A percentile compares a stretch with the other conserved stretches of the same genome.
Conservation (phyloP, 2,113 vertebrate species). For the Corvus cornix region DNA sequence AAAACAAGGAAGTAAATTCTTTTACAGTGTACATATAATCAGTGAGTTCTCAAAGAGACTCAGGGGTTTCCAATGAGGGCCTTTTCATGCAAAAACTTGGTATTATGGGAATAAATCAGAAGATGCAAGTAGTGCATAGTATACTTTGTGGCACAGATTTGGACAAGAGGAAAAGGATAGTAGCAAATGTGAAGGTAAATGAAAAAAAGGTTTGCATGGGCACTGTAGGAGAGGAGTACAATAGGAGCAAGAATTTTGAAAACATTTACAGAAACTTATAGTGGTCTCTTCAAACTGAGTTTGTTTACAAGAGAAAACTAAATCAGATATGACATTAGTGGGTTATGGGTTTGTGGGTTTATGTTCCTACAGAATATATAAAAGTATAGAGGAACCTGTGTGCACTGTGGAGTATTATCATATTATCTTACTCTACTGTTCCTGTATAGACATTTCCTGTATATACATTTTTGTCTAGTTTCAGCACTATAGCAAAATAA, state of each 20-base stretch:
- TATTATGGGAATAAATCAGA: neutral
- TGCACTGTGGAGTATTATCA: neutral
- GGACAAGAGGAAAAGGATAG: neutral
- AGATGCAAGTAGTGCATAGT: neutral
- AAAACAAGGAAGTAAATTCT: neutral
- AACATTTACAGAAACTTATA: neutral
- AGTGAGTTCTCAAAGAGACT: neutral
- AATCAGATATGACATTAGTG: neutral
- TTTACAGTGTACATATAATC: neutral
- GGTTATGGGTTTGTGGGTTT: neutral
- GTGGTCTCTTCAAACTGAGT: neutral
- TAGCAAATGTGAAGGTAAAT: neutral
- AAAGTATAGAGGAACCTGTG: neutral
- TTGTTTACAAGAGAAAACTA: neutral
- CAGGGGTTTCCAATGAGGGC: neutral
- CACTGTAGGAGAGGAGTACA: neutral
- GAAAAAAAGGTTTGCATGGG: neutral
- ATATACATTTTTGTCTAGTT: neutral
- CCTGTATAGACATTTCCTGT: neutral
- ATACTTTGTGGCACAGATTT: neutral
- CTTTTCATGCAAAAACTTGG: neutral
- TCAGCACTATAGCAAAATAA: neutral
- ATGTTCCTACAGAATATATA: neutral
- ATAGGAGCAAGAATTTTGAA: neutral
- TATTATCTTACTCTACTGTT: neutral